Conservation (phyloP, 2,888 invertebrate species). For the Drosophila rellima region DNA sequence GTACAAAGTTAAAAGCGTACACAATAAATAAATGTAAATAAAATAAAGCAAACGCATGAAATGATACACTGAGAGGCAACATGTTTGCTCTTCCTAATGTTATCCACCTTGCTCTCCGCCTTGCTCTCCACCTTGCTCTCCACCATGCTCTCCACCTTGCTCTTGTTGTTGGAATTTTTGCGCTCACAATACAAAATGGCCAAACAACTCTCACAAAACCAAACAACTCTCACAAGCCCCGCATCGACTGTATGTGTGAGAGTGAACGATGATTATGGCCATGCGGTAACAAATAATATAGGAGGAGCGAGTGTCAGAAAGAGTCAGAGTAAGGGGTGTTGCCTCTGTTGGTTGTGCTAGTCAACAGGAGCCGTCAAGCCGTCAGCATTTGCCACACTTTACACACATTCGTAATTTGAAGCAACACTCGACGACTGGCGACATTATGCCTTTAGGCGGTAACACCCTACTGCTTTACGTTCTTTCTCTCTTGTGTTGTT, state of each 20-base stretch:
- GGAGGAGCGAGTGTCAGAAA: conserved; percentile 4
- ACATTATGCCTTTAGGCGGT: conserved; percentile 41
- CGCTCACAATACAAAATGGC: conserved; percentile 18
- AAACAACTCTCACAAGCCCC: conserved; percentile 11
- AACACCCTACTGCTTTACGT: conserved; percentile 11
- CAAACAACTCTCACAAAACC: conserved; percentile 23
- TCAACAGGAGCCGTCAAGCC: conserved; percentile 27
- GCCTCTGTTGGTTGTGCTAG: conserved; percentile 11
- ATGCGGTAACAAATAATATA: conserved; percentile 14
- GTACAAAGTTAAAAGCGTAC: conserved; percentile 57
- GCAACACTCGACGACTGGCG: conserved; percentile 58
- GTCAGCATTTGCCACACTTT: conserved; percentile 21
- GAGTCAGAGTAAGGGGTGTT: neutral
- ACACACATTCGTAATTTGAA: conserved; percentile 48
- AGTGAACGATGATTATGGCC: conserved; percentile 27
- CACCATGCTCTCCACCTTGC: neutral
- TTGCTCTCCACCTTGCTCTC: conserved; percentile 38
- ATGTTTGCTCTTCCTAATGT: conserved; percentile 40
- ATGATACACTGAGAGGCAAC: conserved; percentile 54
- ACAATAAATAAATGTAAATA: conserved; percentile 78
- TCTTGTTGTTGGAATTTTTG: conserved; percentile 7
- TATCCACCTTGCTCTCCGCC: neutral
- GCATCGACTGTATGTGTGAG: conserved; percentile 19
- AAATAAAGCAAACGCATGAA: conserved; percentile 71
- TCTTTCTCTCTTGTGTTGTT: neutral